Base-by-base conservation (phyloP, 2,113 vertebrate genomes). In the Otolemur garnettii region DNA sequence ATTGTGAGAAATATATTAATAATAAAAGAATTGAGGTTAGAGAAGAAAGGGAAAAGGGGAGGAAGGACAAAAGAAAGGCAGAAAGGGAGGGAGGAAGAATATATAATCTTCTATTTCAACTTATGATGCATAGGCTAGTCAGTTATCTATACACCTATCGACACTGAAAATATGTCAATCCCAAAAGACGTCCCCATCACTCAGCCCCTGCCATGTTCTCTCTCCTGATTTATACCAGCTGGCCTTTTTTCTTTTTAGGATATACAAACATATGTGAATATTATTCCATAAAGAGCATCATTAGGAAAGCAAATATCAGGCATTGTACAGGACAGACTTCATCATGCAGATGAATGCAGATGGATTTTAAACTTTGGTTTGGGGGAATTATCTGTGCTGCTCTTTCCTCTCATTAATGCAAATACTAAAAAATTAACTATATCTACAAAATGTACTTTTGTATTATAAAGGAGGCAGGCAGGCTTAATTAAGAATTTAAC, bases 401-500 rank as follows among this genome's bases (percentile, higher is more conserved):
- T 90, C 60, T 91, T 94, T 57, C 77, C 55, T 83, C 57, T 94
- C 81, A 88, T 91, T 93, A 96, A 96, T 87, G 80, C 82, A 93
- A 71, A 93, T 93, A 94, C 95, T 97, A 82, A 94, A 91, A 96
- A 96, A 95, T 90, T 89, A 96, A 88, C 79, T 75, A 28, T 62
- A 91, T 86, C 93, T 80, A 86, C 81, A 93, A 91, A 96, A 94
- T 72, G 13, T 50, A 80, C 15, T 95, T 95, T 89, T 95, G 59
- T 89, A 86, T 89, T 95, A 53, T 89, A 86, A 84, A 97, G 84
- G 57, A 96, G 50, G 82, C 93, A 87, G 69, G 82, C 28, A 82
- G 62, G 79, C 83, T 95, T 96, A 96, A 93, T 97, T 93, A 97
- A 94, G 94, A 89, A 93, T 90, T 94, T 91, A 83, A 90, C 79